Conservation (phyloP, 2,888 invertebrate genomes). For the Thera britannica region DNA sequence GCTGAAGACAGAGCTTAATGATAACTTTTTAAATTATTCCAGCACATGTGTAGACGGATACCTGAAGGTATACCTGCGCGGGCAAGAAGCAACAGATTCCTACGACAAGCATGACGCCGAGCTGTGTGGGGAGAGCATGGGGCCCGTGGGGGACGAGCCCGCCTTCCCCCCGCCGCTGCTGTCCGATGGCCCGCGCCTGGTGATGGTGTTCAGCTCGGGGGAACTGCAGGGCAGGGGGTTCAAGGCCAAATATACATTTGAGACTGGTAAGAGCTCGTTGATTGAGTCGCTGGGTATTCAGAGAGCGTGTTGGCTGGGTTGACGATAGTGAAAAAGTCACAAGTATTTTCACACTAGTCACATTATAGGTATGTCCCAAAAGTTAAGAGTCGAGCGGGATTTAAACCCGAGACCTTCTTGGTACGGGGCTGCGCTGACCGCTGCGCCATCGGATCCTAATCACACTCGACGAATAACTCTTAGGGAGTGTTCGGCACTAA, state of each 20-base stretch:
- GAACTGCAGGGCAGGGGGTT: conserved; percentile 96
- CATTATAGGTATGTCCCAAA: too few species aligned
- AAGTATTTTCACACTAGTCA: too few species aligned
- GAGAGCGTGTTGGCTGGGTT: too few species aligned
- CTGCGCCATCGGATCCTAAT: too few species aligned
- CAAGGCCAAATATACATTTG: conserved; percentile 93
- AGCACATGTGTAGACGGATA: conserved; percentile 94
- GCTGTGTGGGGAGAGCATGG: conserved; percentile 90
- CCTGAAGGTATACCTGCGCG: conserved; percentile 95
- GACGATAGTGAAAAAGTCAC: too few species aligned
- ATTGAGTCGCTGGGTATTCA: too few species aligned
- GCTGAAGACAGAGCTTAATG: neutral
- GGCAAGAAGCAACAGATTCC: conserved; percentile 96
- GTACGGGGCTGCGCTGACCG: too few species aligned
- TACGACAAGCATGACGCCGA: conserved; percentile 97
- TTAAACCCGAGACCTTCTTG: too few species aligned
- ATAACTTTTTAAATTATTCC: conserved; percentile 9
- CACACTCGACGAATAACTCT: too few species aligned
- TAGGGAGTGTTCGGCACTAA: too few species aligned
- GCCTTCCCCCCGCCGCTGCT: conserved; percentile 91
- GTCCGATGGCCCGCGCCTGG: conserved; percentile 96
- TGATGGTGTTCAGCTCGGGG: conserved; percentile 97
- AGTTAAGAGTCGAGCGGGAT: too few species aligned
- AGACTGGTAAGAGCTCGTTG: conserved; percentile 87
- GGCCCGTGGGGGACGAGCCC: conserved; percentile 54